A percentile compares a stretch with the other conserved stretches of the same genome.
Conservation (phyloP, 2,113 vertebrate genomes). For the Plecturocebus donacophilus region DNA sequence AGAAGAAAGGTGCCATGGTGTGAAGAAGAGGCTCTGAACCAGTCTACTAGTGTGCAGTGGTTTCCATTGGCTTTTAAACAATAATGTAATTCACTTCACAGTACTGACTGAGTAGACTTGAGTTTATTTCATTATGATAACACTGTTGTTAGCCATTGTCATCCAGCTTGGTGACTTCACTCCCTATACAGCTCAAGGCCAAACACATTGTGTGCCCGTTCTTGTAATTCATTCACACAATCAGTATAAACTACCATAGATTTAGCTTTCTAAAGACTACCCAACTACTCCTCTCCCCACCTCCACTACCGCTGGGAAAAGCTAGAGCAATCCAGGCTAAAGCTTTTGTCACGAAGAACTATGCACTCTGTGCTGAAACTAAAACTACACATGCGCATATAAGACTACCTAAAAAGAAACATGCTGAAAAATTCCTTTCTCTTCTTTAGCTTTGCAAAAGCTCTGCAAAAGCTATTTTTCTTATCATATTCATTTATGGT, state of each 20-base stretch:
- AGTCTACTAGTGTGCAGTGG: not conserved
- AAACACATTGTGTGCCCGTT: not conserved
- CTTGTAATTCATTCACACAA: conserved; percentile 53
- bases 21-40: not conserved
- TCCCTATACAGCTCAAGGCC: conserved; percentile 17
- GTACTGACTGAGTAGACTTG: not conserved
- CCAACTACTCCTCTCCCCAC: not conserved
- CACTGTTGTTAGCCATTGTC: not conserved
- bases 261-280: not conserved
- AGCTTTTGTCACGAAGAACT: not conserved
- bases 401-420: conserved; percentile 11
- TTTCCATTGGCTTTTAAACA: conserved; percentile 16
- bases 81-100: conserved; percentile 29
- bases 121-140: conserved; percentile 46
- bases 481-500: not conserved
- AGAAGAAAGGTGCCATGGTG: not conserved
- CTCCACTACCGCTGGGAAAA: not conserved
- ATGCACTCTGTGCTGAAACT: not conserved
- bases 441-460: not conserved
- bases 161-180: conserved; percentile 36
- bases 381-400: not conserved
- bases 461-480: not conserved
- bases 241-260: conserved; percentile 26
- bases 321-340: not conserved
- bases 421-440: not conserved